Base-by-base conservation (phyloP, 2,113 vertebrate species). In the Nycticryphes semicollaris region DNA sequence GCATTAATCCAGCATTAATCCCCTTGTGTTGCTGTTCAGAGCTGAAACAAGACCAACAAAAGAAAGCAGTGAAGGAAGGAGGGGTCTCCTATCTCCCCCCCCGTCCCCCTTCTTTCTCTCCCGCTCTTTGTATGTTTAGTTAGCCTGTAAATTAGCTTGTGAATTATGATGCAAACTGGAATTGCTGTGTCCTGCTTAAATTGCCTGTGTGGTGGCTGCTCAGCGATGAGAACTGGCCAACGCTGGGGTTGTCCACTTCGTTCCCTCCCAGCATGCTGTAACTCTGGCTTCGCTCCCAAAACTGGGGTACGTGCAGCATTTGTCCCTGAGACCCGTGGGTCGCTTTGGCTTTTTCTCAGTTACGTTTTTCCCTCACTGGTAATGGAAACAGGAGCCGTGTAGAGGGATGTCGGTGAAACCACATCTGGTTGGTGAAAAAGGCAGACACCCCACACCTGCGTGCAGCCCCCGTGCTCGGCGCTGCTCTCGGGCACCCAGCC, bases 381-480 rank as follows among this genome's bases (percentile, higher is more conserved):
- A 92, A 92, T 94, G 94, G 96, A 95, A 94, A 95, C 6, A 4
- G 0, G 7, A 96, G 73, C 89, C 2, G 28, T 15, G n/a, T 39
- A 53, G n/a, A 89, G 70, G 18, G 73, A 41, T 87, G 93, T 84
- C 77, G 0, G 0, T 73, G 96, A 89, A 94, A 85, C 31, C 57
- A 69, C 91, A 89, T 91, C 87, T 95, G 95, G 70, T 87, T 67
- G 33, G 7, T 90, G 80, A 57, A 74, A 56, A 79, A 94, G 41
- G 84, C 89, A 93, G 89, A 75, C 3, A 0, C 21, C 63, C 41
- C 2, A 4, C 89, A 93, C 93, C 90, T 95, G 90, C 0, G 0
- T 48, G n/a, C 82, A 70, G 57, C 24, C 23, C 39, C 33, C 1
- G 6, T 43, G 62, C 68, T 88, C 2, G 1, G 43, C 53, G 5